Base-by-base conservation (phyloP, 2,888 invertebrate genomes). In the Pyrrhia umbra region DNA sequence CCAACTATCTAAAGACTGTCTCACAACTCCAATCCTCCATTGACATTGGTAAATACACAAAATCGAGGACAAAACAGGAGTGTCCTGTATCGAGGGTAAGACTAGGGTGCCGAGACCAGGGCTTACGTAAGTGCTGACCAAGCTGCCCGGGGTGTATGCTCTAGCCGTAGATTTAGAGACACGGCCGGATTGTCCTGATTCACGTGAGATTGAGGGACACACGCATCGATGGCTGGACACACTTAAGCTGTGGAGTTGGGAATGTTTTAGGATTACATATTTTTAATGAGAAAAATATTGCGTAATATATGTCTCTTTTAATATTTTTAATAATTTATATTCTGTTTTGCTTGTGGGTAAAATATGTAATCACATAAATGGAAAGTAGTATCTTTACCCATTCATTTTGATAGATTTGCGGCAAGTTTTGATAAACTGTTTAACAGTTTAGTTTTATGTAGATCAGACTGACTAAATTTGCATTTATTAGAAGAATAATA, bases 81-180 rank as follows among this genome's bases (percentile, higher is more conserved):
- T 43, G 57, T 55, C 46, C 20, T 39, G 18, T 37, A 58, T 51
- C 25, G 30, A 47, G 47, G 9, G 39, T 40, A 23, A n/a, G 9
- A 10, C n/a, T 34, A n/a, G 34, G n/a, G 34, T 16, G 10, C 25
- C n/a, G 10, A 30, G 30, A 13, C 9, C 30, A 49, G 15, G 20
- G 68, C 58, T 51, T 62, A 67, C 20, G 16, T 54, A 82, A 88
- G 83, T 88, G 91, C 92, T 91, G 91, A 91, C 83, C 84, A n/a
- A 25, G 40, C 20, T 49, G 20, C 46, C 25, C 20, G 88, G 85
- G 80, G 81, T 83, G 81, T 80, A 79, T 81, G 82, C 81, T 81
- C 75, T 80, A 80, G 63, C 66, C 23, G 68, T 54, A 78, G 85
- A 86, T 87, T 87, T 84, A 85, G 81, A 79, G 80, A 64, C 81